Percentiles rank a stretch among this genome's conserved stretches.
These are phyloP conservation scores for Hydrochoerus hydrochaeris DNA, from an alignment of 2,113 vertebrate species.

Conservation along the genomic window DNA sequence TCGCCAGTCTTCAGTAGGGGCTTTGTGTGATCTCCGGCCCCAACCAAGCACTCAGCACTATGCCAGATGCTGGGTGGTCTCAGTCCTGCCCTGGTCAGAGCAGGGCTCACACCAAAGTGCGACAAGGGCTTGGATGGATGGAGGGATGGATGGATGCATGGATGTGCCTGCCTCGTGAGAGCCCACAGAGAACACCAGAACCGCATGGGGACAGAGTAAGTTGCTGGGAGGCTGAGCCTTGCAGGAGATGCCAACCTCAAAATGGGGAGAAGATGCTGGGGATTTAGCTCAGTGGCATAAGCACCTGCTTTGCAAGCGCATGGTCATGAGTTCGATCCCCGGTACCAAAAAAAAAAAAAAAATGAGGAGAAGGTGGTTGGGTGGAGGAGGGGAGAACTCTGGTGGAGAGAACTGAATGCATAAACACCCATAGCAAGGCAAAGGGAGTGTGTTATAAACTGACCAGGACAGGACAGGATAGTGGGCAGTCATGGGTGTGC, in stretches of 20 bases:
- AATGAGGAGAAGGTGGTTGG: background rate
- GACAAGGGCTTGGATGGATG: background rate
- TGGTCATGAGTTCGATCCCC: too few species aligned
- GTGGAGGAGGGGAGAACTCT: background rate
- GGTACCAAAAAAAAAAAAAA: too few species aligned
- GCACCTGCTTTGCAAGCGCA: too few species aligned
- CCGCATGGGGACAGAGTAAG: rapidly evolving
- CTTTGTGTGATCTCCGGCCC: background rate
- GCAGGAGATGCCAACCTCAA: background rate
- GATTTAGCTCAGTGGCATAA: too few species aligned
- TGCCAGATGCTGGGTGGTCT: background rate
- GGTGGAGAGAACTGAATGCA: background rate
- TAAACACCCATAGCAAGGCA: background rate
- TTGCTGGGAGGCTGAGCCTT: background rate
- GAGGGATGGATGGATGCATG: background rate
- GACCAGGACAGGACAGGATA: background rate
- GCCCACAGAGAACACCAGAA: background rate
- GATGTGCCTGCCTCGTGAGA: background rate
- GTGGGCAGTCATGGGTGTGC: rapidly evolving
- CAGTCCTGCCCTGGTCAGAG: background rate
- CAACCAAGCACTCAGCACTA: background rate
- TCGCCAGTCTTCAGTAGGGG: too few species aligned
- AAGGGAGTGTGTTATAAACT: background rate
- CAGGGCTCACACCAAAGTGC: rapidly evolving
- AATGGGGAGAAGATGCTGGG: background rate